These are phyloP conservation scores for Ganaspis sp. DNA, from an alignment of 1,140 invertebrate genomes.

Conservation along the genomic window DNA sequence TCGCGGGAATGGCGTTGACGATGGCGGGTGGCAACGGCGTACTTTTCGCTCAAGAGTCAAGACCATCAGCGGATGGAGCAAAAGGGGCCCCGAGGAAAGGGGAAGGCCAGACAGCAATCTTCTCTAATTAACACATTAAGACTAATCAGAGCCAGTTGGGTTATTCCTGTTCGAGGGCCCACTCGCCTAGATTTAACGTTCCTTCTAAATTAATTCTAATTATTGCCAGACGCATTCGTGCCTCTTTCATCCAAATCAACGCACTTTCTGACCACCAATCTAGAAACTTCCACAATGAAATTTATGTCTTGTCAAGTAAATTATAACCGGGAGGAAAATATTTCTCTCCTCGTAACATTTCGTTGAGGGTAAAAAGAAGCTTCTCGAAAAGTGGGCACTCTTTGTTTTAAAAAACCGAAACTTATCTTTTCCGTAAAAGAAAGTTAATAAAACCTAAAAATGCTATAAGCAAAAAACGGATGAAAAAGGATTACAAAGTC, in stretches of 20 bases:
- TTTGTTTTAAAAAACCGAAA: too few species aligned
- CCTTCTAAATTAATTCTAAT: constrained; percentile 75
- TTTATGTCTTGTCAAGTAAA: too few species aligned
- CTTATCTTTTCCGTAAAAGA: too few species aligned
- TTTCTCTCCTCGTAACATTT: not conserved
- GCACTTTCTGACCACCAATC: not conserved
- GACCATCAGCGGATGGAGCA: constrained; percentile 40
- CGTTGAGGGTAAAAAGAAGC: too few species aligned
- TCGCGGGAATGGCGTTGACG: constrained; percentile 22
- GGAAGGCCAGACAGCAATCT: constrained; percentile 65
- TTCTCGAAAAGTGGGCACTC: too few species aligned
- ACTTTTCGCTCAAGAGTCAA: not conserved
- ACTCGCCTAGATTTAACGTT: constrained; percentile 75
- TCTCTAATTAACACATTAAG: constrained; percentile 76
- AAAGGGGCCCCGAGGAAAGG: constrained; percentile 39
- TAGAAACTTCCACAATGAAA: not conserved
- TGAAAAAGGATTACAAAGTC: too few species aligned
- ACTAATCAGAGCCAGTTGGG: constrained; percentile 73
- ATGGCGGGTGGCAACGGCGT: constrained; percentile 6
- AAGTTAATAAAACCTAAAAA: too few species aligned
- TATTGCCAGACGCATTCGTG: constrained; percentile 66
- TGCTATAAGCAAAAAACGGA: too few species aligned
- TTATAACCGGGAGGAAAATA: too few species aligned
- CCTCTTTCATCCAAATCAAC: constrained; percentile 51
- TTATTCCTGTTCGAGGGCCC: constrained; percentile 69